Conservation (phyloP, 2,797 vertebrate species). For the Sciurus vulgaris region DNA sequence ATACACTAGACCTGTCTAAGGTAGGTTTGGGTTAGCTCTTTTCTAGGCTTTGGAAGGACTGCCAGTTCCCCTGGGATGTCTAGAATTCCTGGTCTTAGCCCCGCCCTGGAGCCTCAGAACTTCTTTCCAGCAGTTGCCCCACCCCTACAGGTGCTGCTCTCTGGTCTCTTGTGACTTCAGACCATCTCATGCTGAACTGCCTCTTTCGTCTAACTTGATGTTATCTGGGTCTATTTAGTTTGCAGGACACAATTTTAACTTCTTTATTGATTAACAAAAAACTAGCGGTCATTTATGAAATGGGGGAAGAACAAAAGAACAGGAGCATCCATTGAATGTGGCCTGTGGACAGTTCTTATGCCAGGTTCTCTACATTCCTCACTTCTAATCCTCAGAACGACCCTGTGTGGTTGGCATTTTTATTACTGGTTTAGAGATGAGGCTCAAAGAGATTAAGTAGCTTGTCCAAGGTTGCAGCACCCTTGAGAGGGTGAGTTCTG, state of each 20-base stretch:
- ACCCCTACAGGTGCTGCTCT: background rate
- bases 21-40: background rate
- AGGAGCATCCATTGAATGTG: background rate
- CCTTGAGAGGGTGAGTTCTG: background rate
- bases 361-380: background rate
- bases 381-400: background rate
- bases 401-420: background rate
- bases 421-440: background rate
- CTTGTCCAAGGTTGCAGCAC: background rate
- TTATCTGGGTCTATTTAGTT: background rate
- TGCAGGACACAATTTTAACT: background rate
- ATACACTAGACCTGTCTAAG: background rate
- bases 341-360: background rate
- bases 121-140: background rate
- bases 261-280: constrained; percentile 6
- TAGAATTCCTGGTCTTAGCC: background rate
- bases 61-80: background rate
- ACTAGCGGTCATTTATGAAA: background rate
- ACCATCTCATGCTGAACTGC: background rate
- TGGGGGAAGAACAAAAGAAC: background rate
- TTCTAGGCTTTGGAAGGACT: background rate
- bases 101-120: background rate
- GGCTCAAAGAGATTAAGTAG: background rate
- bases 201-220: background rate
- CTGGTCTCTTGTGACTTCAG: background rate